Evolutionary conservation across 2,797 vertebrate genomes (phyloP).

Genomic region (Amphiprion clarkii): DNA sequence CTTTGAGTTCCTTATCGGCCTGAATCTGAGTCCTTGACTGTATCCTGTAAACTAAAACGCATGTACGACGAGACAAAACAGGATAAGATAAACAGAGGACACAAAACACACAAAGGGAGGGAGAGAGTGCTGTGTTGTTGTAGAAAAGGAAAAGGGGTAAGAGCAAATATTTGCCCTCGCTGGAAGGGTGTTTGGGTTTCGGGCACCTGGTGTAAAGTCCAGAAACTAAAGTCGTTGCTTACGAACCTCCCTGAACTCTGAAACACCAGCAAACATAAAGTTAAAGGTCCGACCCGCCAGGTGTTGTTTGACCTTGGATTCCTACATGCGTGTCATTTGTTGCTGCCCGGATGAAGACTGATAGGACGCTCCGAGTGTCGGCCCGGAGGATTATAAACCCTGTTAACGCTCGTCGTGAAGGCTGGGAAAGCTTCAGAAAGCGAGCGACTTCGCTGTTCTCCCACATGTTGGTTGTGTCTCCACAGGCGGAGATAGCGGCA

Average conservation of each 20-base stretch:
- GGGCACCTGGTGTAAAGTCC: constrained; percentile 71
- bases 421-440: constrained; percentile 55
- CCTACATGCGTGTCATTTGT: constrained; percentile 30
- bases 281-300: constrained; percentile 39
- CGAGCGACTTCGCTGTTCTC: constrained; percentile 45
- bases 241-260: constrained; percentile 24
- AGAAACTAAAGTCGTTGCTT: constrained; percentile 36
- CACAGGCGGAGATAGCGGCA: constrained; percentile 54
- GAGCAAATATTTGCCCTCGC: constrained; percentile 74
- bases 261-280: constrained; percentile 47
- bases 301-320: constrained; percentile 62
- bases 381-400: constrained; percentile 52
- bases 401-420: constrained; percentile 53
- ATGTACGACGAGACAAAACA: constrained; percentile 37
- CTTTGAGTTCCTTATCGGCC: constrained; percentile 37
- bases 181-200: constrained; percentile 80
- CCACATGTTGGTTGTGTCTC: constrained; percentile 70
- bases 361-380: constrained; percentile 34
- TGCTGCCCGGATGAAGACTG: constrained; percentile 38
- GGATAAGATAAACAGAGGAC: constrained; percentile 35
- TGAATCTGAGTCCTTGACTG: constrained; percentile 46
- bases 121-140: constrained; percentile 17
- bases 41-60: constrained; percentile 36
- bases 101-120: constrained; percentile 9
- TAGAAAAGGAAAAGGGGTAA: constrained; percentile 28